Evolutionary conservation across 2,888 invertebrate genomes (phyloP), one percentile per base, ranked within the genome.

Genomic region (Chorisops tibialis): DNA sequence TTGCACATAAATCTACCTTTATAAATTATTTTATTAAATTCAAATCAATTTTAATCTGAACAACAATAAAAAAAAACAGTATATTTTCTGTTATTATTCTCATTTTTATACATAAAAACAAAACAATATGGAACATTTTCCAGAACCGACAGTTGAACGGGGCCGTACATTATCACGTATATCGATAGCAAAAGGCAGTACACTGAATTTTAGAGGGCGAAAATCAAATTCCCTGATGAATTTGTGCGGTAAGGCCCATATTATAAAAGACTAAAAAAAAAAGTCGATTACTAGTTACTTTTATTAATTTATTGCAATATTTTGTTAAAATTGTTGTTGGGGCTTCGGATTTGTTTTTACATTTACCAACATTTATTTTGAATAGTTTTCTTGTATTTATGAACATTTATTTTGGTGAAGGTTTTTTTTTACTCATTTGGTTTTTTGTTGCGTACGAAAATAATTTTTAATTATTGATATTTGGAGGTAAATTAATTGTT

Each of bases 141-240:
- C 78, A 79, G 77, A 78, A 71, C 76, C 79, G 75, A 74, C 76
- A 70, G 78, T 81, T 75, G 81, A 82, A 79, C 80, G 81, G 78
- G 81, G 81, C 75, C 81, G 81, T 77, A 81, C 80, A 79, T 79
- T 81, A 75, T 78, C 79, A 73, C 76, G 83, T 81, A 85, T 87
- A 84, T 85, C 91, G 87, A 91, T 92, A 80, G 83, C 85, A 83
- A 85, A 87, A 83, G 82, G 82, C 77, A 86, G 86, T 83, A 86
- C 89, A 82, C 83, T 87, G 82, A 90, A 89, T 89, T 89, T 91
- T 87, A 90, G 90, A 85, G 85, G 85, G 78, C 88, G 92, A 87
- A 92, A 92, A 85, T 92, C 92, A 83, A 92, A 90, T 87, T 93
- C 92, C 81, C 87, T 93, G 84, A 91, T 93, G 91, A 93, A 93